Evolutionary conservation across 2,113 vertebrate species (phyloP).

Genomic region (Xenopus borealis): DNA sequence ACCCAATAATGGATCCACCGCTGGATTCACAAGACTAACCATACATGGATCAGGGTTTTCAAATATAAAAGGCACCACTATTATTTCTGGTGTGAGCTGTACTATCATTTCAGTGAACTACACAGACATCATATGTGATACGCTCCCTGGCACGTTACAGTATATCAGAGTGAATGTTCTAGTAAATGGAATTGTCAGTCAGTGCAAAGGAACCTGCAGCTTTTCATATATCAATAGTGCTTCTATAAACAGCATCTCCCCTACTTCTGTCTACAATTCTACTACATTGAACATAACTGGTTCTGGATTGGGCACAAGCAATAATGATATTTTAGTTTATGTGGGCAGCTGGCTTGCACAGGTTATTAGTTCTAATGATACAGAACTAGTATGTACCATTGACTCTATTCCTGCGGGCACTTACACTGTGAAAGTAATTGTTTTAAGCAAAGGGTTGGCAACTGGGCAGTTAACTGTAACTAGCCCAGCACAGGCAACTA

Average conservation of each 20-base stretch:
- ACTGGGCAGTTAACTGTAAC: constrained; percentile 56
- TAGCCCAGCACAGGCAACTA: constrained; percentile 58
- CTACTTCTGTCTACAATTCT: constrained; percentile 47
- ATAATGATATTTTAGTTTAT: constrained; percentile 57
- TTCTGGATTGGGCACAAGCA: constrained; percentile 63
- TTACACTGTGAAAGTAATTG: constrained; percentile 63
- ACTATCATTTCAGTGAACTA: constrained; percentile 63
- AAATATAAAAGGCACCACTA: constrained; percentile 42
- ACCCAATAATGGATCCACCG: constrained; percentile 65
- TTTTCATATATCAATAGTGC: constrained; percentile 63
- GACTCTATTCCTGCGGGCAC: constrained; percentile 63
- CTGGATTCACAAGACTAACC: constrained; percentile 66
- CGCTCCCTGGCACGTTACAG: constrained; percentile 54
- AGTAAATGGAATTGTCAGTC: constrained; percentile 51
- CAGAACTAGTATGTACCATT: constrained; percentile 53
- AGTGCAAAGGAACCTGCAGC: constrained; percentile 67
- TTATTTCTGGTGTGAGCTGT: constrained; percentile 59
- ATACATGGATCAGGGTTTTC: constrained; percentile 75
- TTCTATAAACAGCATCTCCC: constrained; percentile 54
- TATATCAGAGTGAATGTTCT: constrained; percentile 50
- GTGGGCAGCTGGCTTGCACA: constrained; percentile 51
- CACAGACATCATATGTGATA: constrained; percentile 69
- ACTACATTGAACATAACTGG: constrained; percentile 60
- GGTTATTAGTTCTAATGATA: constrained; percentile 55
- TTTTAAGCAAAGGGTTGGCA: constrained; percentile 70